Evolutionary conservation across 2,888 invertebrate species (phyloP).

Genomic region (Sceliomorpha sp.): DNA sequence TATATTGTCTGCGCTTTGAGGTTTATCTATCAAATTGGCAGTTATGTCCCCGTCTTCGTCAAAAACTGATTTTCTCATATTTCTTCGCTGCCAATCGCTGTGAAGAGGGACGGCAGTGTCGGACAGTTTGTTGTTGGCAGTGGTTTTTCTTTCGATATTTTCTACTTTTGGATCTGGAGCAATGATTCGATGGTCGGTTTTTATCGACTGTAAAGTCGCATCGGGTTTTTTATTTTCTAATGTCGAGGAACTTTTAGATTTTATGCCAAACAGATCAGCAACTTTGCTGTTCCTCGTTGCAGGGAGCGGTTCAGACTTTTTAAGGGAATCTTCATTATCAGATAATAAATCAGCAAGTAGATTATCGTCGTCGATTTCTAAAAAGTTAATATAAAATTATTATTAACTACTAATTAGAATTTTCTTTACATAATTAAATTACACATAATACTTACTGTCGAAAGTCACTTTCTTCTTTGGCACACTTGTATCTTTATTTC

Average conservation of each 20-base stretch:
- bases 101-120: too few species aligned
- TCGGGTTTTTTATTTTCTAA: not conserved
- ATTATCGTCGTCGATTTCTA: not conserved
- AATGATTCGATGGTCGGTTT: not conserved
- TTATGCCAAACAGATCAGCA: not conserved
- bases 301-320: not conserved
- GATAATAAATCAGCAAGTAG: not conserved
- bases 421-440: not conserved
- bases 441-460: slow-evolving; percentile 17
- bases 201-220: not conserved
- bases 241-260: not conserved
- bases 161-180: too few species aligned
- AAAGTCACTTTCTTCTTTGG: slow-evolving; percentile 27
- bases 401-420: not conserved
- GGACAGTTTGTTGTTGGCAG: too few species aligned
- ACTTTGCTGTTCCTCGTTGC: not conserved
- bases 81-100: too few species aligned
- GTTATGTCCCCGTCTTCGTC: too few species aligned
- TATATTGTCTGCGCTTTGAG: too few species aligned
- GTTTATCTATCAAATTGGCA: too few species aligned
- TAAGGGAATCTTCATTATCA: not conserved
- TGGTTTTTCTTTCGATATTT: too few species aligned
- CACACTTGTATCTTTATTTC: slow-evolving; percentile 12
- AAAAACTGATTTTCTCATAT: too few species aligned
- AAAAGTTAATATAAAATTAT: slow-evolving; percentile 4